These are phyloP conservation scores for Huso huso DNA, from an alignment of 2,797 vertebrate species.

Conservation along the genomic window DNA sequence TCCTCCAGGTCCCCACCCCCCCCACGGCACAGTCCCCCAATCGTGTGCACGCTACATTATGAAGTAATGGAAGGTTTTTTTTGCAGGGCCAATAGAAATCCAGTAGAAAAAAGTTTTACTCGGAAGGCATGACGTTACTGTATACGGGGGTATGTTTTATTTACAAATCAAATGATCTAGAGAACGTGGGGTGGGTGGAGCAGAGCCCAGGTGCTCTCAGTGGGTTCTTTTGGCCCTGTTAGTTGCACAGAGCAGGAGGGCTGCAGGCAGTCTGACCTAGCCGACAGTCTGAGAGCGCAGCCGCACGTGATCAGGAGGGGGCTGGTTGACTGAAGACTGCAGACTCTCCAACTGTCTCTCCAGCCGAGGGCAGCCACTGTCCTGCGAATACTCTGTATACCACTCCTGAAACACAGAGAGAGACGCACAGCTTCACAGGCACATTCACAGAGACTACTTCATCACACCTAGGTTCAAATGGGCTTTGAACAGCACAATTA, in stretches of 20 bases:
- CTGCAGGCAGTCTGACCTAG: constrained; percentile 30
- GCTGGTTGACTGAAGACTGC: constrained; percentile 21
- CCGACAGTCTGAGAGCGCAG: constrained; percentile 61
- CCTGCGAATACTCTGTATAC: constrained; percentile 80
- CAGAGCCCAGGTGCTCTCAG: neutral
- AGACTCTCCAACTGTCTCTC: constrained; percentile 41
- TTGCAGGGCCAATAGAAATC: too few relatives aligned
- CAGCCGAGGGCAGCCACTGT: constrained; percentile 50
- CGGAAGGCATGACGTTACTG: too few relatives aligned
- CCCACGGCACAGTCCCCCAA: too few relatives aligned
- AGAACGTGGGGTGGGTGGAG: constrained; percentile 16
- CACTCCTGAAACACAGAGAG: constrained; percentile 66
- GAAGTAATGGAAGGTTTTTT: too few relatives aligned
- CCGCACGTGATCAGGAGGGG: constrained; percentile 40
- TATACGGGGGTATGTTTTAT: too few relatives aligned
- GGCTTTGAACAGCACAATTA: too few relatives aligned
- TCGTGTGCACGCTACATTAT: too few relatives aligned
- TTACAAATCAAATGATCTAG: too few relatives aligned
- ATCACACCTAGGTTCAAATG: too few relatives aligned
- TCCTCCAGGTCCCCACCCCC: too few relatives aligned
- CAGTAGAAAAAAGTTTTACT: too few relatives aligned
- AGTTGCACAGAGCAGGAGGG: constrained; percentile 50
- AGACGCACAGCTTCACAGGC: neutral
- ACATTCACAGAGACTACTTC: too few relatives aligned
- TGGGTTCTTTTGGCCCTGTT: neutral